Evolutionary conservation across 2,888 invertebrate genomes (phyloP), one percentile per base, ranked within the genome.

Genomic region (Hermodice carunculata): DNA sequence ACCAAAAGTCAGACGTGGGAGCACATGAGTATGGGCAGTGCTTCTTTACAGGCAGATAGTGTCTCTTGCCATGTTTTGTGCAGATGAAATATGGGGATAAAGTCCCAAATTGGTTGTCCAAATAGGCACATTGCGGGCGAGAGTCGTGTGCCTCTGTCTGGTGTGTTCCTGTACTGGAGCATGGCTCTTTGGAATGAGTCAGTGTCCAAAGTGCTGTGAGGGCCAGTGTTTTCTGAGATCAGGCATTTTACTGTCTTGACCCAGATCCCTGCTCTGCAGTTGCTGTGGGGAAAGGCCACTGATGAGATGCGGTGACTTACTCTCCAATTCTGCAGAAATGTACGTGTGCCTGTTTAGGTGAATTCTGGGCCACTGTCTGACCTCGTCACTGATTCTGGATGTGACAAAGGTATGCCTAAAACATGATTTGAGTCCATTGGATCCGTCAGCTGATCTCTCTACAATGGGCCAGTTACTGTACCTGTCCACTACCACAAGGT

Each of bases 191-290:
- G 70, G 14, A 76, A 67, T 8, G 44, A 11, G 51, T 73, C 70
- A 3, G 75, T 75, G 37, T 77, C 66, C 11, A 79, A 65, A 4
- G 64, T 66, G 14, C 78, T 76, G 52, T 67, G 46, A 3, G 58
- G n/a, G 8, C 32, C 62, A 0, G 76, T 74, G 58, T 77, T 79
- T 64, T 76, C 69, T 17, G 69, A 67, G 24, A 78, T 67, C 11
- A 76, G 59, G n/a, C 76, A 67, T 46, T 77, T 74, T 4, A 78
- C 61, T 8, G 77, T 76, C 49, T 79, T 76, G 1, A 77, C 73
- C 0, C 73, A 71, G 31, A 78, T 52, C 44, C 76, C 76, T 1
- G 76, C 77, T 0, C 74, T 29, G 44, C 76, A 76, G 58, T 78
- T 78, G 57, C 73, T 75, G 63, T 76, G 75, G 3, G 73, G 73